Evolutionary conservation across 2,797 vertebrate species (phyloP).

Genomic region (Hemitrygon akajei): DNA sequence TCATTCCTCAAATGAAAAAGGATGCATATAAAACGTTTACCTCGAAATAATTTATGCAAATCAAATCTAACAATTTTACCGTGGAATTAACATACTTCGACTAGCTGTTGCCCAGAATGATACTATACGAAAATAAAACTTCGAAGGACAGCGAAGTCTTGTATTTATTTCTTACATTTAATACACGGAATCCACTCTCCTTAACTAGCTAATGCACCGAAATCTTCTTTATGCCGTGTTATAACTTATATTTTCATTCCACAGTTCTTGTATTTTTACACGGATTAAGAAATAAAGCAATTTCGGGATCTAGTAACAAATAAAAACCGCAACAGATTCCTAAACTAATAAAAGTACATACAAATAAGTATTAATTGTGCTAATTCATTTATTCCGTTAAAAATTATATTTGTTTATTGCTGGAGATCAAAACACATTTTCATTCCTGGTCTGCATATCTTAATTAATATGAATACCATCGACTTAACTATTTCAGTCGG

Average conservation of each 20-base stretch:
- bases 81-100: background rate
- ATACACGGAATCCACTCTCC: background rate
- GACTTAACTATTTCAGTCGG: conserved; percentile 27
- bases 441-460: background rate
- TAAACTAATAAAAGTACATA: background rate
- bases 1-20: conserved; percentile 36
- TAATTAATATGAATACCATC: background rate
- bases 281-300: background rate
- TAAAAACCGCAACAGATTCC: background rate
- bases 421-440: background rate
- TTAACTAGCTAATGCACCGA: background rate
- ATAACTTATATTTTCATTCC: background rate
- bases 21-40: conserved; percentile 36
- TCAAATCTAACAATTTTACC: conserved; percentile 31
- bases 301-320: background rate
- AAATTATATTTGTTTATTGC: background rate
- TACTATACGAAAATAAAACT: background rate
- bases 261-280: background rate
- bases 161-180: conserved; percentile 17
- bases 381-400: background rate
- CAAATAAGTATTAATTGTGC: background rate
- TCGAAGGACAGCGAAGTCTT: background rate
- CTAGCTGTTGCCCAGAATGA: conserved; percentile 11
- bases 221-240: background rate
- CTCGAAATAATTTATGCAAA: conserved; percentile 39